Evolutionary conservation across 1,140 invertebrate species (phyloP).

Genomic region (roundworm (Caenorhabditis elegans)): WBcel235 BX284602.5:8758501-8759000

Average conservation of each 20-base stretch:
- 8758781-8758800: background rate
- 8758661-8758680: background rate
- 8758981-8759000: too few relatives aligned
- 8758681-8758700: background rate
- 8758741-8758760: background rate
- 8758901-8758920: too few relatives aligned
- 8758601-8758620: background rate
- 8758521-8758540: too few relatives aligned
- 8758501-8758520: too few relatives aligned
- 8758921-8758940: too few relatives aligned
- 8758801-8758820: background rate
- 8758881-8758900: too few relatives aligned
- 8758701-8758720: constrained; percentile 26
- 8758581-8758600: constrained; percentile 4
- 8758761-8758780: background rate
- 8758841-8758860: too few relatives aligned
- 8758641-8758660: background rate
- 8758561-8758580: background rate
- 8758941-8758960: too few relatives aligned
- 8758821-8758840: too few relatives aligned
- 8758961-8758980: too few relatives aligned
- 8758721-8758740: background rate
- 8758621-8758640: constrained; percentile 19
- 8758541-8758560: too few relatives aligned
- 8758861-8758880: too few relatives aligned